phyloP scores from a whole-genome alignment of 2,113 vertebrate genomes.

The Sebastes schlegelii region DNA sequence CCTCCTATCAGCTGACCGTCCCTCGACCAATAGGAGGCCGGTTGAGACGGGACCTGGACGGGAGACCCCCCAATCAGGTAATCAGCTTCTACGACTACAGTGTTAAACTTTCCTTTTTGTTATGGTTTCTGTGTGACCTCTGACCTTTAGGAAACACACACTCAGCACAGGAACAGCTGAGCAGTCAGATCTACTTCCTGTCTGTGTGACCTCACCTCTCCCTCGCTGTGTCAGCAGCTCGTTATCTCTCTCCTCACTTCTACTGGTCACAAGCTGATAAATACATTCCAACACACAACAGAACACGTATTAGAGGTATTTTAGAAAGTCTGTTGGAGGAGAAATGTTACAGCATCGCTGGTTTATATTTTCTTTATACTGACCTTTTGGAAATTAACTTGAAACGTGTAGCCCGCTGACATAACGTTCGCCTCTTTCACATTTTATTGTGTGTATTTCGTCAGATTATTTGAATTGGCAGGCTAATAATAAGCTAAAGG shows the following conservation, averaged over 20 bases:
- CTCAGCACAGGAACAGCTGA: slow-evolving; percentile 17
- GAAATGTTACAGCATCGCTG: no score
- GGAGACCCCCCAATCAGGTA: slow-evolving; percentile 80
- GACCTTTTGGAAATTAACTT: no score
- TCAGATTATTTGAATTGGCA: no score
- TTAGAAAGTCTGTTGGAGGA: no score
- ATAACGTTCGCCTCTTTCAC: no score
- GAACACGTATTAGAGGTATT: background rate
- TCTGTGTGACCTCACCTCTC: background rate
- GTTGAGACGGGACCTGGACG: slow-evolving; percentile 84
- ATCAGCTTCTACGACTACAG: background rate
- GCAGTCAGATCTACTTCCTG: slow-evolving; percentile 26
- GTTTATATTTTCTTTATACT: no score
- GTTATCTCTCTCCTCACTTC: background rate
- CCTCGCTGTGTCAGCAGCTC: background rate
- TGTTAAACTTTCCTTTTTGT: background rate
- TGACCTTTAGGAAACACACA: slow-evolving; percentile 23
- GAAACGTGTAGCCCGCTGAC: no score
- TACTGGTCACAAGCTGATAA: background rate
- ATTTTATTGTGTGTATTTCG: no score
- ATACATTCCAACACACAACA: background rate
- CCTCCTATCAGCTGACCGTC: slow-evolving; percentile 90
- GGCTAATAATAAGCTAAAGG: no score
- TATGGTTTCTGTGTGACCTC: background rate
- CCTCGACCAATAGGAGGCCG: slow-evolving; percentile 86